phyloP scores from a whole-genome alignment of 2,888 invertebrate genomes.

The Nemoura dubitans region DNA sequence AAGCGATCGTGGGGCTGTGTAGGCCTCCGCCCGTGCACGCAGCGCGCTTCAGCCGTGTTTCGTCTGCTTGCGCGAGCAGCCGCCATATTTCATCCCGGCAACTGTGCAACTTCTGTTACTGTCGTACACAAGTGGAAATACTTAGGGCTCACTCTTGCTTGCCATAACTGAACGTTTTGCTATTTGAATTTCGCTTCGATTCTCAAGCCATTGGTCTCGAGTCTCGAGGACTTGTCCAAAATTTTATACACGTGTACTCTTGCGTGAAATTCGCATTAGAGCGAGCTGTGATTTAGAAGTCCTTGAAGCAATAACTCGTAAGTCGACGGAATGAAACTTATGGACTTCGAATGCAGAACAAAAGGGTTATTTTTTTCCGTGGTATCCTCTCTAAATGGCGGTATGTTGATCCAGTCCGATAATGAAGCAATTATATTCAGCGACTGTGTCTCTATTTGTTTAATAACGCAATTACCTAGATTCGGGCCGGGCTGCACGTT shows the following conservation, averaged over 20 bases:
- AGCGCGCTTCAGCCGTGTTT: background rate
- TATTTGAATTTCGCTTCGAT: background rate
- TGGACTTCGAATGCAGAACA: background rate
- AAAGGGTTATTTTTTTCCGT: background rate
- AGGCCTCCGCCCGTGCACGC: background rate
- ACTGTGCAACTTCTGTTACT: constrained; percentile 39
- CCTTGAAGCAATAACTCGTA: background rate
- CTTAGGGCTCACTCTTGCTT: constrained; percentile 17
- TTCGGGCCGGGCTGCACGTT: background rate
- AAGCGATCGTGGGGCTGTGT: constrained; percentile 23
- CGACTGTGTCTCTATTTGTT: constrained; percentile 10
- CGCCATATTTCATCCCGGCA: constrained; percentile 8
- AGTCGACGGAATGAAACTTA: background rate
- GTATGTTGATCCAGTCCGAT: background rate
- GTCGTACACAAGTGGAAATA: constrained; percentile 30
- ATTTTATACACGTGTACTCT: constrained; percentile 1
- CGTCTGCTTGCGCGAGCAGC: constrained; percentile 25
- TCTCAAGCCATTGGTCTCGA: background rate
- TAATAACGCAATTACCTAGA: constrained; percentile 32
- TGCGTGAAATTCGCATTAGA: constrained; percentile 7
- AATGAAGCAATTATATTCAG: constrained; percentile 3
- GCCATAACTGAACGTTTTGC: background rate
- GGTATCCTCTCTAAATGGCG: background rate
- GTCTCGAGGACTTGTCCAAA: background rate
- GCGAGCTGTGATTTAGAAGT: background rate